A percentile compares a stretch with the other conserved stretches of the same genome.
These are phyloP conservation scores for Chiloscyllium plagiosum DNA, from an alignment of 2,113 vertebrate species.

Conservation along the genomic window DNA sequence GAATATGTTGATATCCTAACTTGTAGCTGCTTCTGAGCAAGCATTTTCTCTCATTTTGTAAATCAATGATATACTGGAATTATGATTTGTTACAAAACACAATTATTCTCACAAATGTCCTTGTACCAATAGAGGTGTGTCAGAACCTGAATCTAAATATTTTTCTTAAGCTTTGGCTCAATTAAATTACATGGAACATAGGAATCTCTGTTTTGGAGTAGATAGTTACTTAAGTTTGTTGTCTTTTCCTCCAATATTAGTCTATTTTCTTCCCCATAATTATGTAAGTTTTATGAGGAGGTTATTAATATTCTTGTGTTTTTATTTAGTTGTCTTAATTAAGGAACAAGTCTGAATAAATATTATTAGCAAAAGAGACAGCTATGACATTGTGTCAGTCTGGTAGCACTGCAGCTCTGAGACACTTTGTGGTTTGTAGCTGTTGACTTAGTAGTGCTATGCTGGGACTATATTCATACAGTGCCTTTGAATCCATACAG, in stretches of 20 bases:
- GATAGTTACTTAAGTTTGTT: not conserved
- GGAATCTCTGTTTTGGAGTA: not conserved
- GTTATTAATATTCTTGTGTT: not conserved
- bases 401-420: not conserved
- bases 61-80: not conserved
- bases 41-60: not conserved
- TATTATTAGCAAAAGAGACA: not conserved
- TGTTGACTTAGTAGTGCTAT: not conserved
- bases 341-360: not conserved
- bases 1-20: not conserved
- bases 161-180: conserved; percentile 10
- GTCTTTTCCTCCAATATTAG: not conserved
- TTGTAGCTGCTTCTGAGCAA: not conserved
- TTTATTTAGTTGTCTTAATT: not conserved
- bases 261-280: not conserved
- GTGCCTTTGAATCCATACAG: too few species aligned
- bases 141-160: not conserved
- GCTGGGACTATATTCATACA: not conserved
- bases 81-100: not conserved
- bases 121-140: not conserved
- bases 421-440: not conserved
- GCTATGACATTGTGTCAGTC: not conserved
- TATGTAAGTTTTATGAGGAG: not conserved
- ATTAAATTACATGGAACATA: not conserved
- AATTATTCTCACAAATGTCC: not conserved